A percentile compares a stretch with the other conserved stretches of the same genome.
phyloP scores from a whole-genome alignment of 2,797 vertebrate species.

The Varecia variegata region DNA sequence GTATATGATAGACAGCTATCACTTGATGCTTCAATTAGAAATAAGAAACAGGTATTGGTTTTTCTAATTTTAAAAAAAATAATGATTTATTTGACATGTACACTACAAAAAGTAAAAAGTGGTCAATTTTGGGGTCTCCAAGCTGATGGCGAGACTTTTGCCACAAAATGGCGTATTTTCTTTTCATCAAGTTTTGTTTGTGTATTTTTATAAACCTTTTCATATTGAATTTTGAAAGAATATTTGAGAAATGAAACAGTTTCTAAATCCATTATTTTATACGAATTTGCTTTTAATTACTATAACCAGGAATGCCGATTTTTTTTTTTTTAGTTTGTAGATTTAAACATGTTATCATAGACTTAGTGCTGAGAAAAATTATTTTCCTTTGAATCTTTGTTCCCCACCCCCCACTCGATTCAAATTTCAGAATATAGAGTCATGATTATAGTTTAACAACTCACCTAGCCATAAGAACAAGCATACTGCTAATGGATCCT shows the following conservation, averaged over 20 bases:
- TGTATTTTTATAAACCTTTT: background rate
- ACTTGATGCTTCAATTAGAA: constrained; percentile 76
- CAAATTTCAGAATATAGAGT: constrained; percentile 7
- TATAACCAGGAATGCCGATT: background rate
- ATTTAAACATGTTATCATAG: background rate
- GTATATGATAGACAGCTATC: constrained; percentile 79
- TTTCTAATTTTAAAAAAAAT: background rate
- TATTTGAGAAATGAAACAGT: background rate
- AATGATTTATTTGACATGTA: background rate
- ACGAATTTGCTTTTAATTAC: constrained; percentile 7
- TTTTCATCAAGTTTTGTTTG: background rate
- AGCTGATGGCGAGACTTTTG: background rate
- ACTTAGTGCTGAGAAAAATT: background rate
- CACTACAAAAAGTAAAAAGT: background rate
- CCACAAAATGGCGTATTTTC: background rate
- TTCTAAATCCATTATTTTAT: background rate
- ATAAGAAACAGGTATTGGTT: constrained; percentile 86
- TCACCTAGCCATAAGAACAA: background rate
- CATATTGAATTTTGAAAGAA: background rate
- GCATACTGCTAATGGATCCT: background rate
- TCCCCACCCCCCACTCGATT: background rate
- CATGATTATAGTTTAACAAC: background rate
- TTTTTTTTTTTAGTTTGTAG: background rate
- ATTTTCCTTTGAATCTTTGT: background rate
- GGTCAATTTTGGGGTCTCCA: background rate